Conservation (phyloP, 1,140 invertebrate species). For the Onthophagus taurus region DNA sequence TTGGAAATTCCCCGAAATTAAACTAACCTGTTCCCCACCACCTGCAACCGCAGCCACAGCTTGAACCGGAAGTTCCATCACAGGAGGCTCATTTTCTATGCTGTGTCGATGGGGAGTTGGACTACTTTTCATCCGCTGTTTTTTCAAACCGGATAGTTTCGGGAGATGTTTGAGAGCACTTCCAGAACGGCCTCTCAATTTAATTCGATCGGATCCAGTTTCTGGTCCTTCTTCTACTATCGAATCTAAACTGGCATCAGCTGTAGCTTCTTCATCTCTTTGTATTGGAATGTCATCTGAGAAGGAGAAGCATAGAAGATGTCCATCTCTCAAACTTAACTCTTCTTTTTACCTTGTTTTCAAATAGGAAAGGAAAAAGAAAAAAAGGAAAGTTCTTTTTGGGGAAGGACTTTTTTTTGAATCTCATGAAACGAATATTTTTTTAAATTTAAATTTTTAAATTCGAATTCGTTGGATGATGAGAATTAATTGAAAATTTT, state of each 20-base stretch:
- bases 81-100: slow-evolving; percentile 16
- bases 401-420: not conserved
- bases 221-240: slow-evolving; percentile 34
- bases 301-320: slow-evolving; percentile 8
- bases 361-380: slow-evolving; percentile 3
- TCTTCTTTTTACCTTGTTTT: slow-evolving; percentile 11
- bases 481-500: no score
- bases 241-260: slow-evolving; percentile 29
- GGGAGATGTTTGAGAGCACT: slow-evolving; percentile 35
- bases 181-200: slow-evolving; percentile 24
- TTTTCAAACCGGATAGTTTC: slow-evolving; percentile 34
- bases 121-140: slow-evolving; percentile 30
- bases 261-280: slow-evolving; percentile 24
- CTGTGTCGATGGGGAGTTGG: slow-evolving; percentile 21
- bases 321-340: slow-evolving; percentile 1
- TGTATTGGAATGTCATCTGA: slow-evolving; percentile 38
- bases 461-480: no score
- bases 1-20: slow-evolving; percentile 16
- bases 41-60: slow-evolving; percentile 18
- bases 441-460: no score
- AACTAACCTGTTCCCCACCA: slow-evolving; percentile 18
- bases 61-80: no score
- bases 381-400: not conserved
- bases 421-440: no score
- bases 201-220: slow-evolving; percentile 28